A percentile compares a stretch with the other conserved stretches of the same genome.
These are phyloP conservation scores for Lethrus apterus DNA, from an alignment of 1,140 invertebrate genomes.

Conservation along the genomic window DNA sequence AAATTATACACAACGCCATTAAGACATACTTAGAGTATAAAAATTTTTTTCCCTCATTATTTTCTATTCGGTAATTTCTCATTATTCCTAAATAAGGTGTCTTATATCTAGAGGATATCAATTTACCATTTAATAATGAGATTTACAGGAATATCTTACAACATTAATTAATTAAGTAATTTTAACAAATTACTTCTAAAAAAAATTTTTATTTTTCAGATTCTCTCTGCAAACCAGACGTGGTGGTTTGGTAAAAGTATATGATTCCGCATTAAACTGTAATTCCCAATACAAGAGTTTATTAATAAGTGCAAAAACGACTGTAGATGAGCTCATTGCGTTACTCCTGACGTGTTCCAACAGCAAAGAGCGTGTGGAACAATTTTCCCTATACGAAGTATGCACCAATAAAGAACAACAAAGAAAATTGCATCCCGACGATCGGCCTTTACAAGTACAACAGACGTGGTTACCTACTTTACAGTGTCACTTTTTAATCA, in stretches of 20 bases:
- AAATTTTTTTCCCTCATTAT: too few relatives aligned
- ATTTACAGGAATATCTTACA: too few relatives aligned
- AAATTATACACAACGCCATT: too few relatives aligned
- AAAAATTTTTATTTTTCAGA: conserved; percentile 46
- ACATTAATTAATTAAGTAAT: background rate
- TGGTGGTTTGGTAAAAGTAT: conserved; percentile 82
- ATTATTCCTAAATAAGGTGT: too few relatives aligned
- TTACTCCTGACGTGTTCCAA: conserved; percentile 80
- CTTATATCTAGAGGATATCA: too few relatives aligned
- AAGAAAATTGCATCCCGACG: conserved; percentile 77
- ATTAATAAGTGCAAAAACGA: conserved; percentile 80
- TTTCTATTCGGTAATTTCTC: too few relatives aligned
- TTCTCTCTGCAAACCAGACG: conserved; percentile 79
- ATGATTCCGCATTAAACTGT: conserved; percentile 82
- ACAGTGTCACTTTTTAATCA: conserved; percentile 68
- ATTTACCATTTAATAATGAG: too few relatives aligned
- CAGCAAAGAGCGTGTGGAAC: conserved; percentile 71
- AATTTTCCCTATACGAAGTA: conserved; percentile 84
- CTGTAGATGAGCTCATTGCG: conserved; percentile 81
- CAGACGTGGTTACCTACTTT: conserved; percentile 59
- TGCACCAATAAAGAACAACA: conserved; percentile 66
- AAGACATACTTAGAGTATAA: too few relatives aligned
- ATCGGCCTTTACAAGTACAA: conserved; percentile 76
- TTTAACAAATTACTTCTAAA: conserved; percentile 5
- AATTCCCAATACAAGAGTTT: conserved; percentile 90